Evolutionary conservation across 2,113 vertebrate genomes (phyloP), one percentile per base, ranked within the genome.

Genomic region (Phaethon lepturus): DNA sequence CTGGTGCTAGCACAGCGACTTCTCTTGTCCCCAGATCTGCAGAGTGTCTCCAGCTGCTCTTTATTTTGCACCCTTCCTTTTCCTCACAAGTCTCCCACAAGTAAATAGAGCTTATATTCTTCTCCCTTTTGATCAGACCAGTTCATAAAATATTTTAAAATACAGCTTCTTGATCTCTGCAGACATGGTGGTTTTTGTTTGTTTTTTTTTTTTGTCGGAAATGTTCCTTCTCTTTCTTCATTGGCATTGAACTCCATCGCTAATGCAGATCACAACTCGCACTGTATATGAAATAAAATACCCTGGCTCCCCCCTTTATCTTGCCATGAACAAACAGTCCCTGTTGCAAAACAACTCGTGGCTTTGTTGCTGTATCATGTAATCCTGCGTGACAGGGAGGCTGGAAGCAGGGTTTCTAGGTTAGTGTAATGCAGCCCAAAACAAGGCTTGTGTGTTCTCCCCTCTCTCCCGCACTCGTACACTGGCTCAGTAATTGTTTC

Each of bases 381-480:
- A 44, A 45, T 55, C 18, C 56, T 53, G 22, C 7, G 0, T 69
- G 59, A 29, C 23, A 56, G 26, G 33, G 18, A 77, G 49, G 13
- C 23, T 74, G 86, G 13, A 40, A 25, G 56, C 40, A 20, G 63
- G 12, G 15, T 77, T 95, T 88, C n/a, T 77, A 11, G 28, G 63
- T 91, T 35, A 50, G 35, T 23, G 17, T 53, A 42, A 58, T 7
- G 4, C 49, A 75, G 55, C 45, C 71, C 33, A 29, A 35, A 62
- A 9, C 63, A 66, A 63, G 49, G 18, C 35, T 67, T 10, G 9
- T 47, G 44, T 3, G 0, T 86, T 69, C 19, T 69, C 4, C 23
- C 25, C 20, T 53, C 40, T 55, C 55, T 44, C 56, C 29, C 2
- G 9, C 3, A 2, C 35, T 66, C 1, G 0, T 24, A 40, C 17